A percentile compares a stretch with the other conserved stretches of the same genome.
Evolutionary conservation across 2,113 vertebrate genomes (phyloP).

Genomic region (Embiotoca jacksoni): DNA sequence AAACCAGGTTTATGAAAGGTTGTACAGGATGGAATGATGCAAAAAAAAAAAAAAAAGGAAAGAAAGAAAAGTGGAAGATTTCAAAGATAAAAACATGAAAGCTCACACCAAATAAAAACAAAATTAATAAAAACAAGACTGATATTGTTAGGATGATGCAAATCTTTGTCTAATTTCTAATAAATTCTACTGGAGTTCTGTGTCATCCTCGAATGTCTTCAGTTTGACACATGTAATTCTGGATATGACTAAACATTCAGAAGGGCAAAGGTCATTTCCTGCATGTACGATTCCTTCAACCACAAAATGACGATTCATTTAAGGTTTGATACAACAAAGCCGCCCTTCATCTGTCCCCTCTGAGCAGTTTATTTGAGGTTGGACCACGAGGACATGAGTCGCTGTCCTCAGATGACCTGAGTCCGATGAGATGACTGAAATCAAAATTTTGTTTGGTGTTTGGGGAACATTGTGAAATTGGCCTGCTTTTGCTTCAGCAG

Average conservation of each 20-base stretch:
- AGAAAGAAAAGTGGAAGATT: not conserved
- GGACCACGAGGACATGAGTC: conserved; percentile 30
- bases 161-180: not conserved
- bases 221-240: not conserved
- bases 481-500: not conserved
- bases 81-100: not conserved
- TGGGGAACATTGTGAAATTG: not conserved
- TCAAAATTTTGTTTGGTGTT: not conserved
- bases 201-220: not conserved
- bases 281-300: conserved; percentile 49
- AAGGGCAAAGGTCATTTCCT: conserved; percentile 6
- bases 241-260: conserved; percentile 15
- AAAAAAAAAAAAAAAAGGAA: not conserved
- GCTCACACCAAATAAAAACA: not conserved
- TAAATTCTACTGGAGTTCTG: not conserved
- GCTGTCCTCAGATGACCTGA: conserved; percentile 40
- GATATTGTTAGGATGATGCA: not conserved
- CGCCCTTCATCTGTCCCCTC: conserved; percentile 54
- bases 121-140: not conserved
- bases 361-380: conserved; percentile 37
- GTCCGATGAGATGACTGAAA: conserved; percentile 32
- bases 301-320: conserved; percentile 61
- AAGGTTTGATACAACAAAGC: conserved; percentile 61
- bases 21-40: not conserved
- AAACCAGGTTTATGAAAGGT: not conserved